Conservation (phyloP, 2,113 vertebrate genomes). For the Bambusicola thoracicus region DNA sequence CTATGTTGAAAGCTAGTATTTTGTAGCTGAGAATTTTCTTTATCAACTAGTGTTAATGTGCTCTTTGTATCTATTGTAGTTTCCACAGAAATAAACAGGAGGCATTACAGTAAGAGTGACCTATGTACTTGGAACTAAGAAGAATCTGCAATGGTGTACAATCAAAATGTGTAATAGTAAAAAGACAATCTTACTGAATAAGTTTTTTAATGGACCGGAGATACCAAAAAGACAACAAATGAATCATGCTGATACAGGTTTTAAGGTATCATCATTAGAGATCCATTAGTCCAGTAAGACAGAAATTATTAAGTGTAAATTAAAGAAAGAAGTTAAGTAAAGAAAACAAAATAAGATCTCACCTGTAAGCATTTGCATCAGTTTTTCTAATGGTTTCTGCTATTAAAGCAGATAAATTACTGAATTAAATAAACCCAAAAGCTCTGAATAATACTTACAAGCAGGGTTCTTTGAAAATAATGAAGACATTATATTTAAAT, state of each 20-base stretch:
- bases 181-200: background rate
- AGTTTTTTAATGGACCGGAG: background rate
- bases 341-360: slow-evolving; percentile 12
- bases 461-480: background rate
- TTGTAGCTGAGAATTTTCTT: no score
- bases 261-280: background rate
- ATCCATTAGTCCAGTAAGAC: background rate
- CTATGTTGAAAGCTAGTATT: no score
- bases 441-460: background rate
- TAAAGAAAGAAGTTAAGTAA: background rate
- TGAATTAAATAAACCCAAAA: background rate
- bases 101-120: no score
- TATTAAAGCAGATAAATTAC: background rate
- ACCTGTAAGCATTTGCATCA: background rate
- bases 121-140: background rate
- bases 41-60: no score
- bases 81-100: no score
- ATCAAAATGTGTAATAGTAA: background rate
- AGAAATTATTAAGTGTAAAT: background rate
- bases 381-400: background rate
- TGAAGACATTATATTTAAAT: background rate
- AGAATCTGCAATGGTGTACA: background rate
- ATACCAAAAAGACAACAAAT: background rate
- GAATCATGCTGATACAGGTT: background rate
- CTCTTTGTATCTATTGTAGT: no score